A percentile compares a stretch with the other conserved stretches of the same genome.
Evolutionary conservation across 2,888 invertebrate genomes (phyloP).

Genomic region (Dascillus cervinus): DNA sequence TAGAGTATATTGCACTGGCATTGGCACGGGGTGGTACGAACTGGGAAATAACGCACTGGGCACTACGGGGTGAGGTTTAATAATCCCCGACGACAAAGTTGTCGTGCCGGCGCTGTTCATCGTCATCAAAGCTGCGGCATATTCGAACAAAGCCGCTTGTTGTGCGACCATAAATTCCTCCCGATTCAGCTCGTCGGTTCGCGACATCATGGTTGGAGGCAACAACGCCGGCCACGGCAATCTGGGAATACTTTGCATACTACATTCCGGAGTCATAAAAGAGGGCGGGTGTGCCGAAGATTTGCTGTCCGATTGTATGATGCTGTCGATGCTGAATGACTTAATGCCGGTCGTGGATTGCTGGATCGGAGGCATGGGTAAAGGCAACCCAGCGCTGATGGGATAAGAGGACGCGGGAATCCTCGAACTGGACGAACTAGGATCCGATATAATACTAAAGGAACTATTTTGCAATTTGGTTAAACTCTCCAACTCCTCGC

Average conservation of each 20-base stretch:
- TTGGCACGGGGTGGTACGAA: conserved; percentile 27
- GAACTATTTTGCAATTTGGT: conserved; percentile 35
- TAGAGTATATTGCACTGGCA: conserved; percentile 26
- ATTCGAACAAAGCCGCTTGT: conserved; percentile 28
- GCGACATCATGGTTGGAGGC: conserved; percentile 13
- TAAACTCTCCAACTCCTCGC: conserved; percentile 54
- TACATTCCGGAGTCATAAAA: conserved; percentile 12
- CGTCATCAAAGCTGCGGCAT: conserved; percentile 25
- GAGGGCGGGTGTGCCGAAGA: conserved; percentile 9
- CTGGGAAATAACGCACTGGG: conserved; percentile 25
- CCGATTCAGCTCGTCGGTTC: conserved; percentile 21
- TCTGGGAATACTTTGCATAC: conserved; percentile 17
- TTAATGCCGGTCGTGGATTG: conserved; percentile 44
- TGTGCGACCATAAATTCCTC: conserved; percentile 26
- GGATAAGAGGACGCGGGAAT: conserved; percentile 19
- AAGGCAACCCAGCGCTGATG: conserved; percentile 11
- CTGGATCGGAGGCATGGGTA: conserved; percentile 24
- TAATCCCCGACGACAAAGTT: conserved; percentile 20
- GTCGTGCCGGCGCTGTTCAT: conserved; percentile 23
- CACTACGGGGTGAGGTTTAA: conserved; percentile 27
- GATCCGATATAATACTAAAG: conserved; percentile 19
- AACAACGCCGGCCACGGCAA: conserved; percentile 21
- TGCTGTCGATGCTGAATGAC: conserved; percentile 77
- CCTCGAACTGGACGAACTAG: conserved; percentile 19
- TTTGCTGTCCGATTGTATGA: conserved; percentile 62